A percentile compares a stretch with the other conserved stretches of the same genome.
Evolutionary conservation across 2,113 vertebrate species (phyloP).

Genomic region (Pseudonaja textilis): DNA sequence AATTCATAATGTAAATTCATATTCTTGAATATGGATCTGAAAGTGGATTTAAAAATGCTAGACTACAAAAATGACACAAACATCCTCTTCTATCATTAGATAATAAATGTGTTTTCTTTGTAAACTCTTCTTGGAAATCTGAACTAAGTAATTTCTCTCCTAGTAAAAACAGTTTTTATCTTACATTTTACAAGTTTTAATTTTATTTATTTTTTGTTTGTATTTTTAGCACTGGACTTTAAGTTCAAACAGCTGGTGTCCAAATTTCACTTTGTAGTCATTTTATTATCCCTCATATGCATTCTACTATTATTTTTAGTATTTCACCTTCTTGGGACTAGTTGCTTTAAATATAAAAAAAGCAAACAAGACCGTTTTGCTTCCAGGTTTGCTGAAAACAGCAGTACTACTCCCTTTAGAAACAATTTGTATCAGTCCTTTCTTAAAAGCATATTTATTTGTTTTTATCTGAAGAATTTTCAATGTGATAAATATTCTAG

Average conservation of each 20-base stretch:
- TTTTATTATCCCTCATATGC: background rate
- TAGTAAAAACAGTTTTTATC: background rate
- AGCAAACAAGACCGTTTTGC: background rate
- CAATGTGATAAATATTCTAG: background rate
- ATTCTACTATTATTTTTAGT: slow-evolving; percentile 33
- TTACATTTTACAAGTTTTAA: background rate
- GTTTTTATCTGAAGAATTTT: slow-evolving; percentile 28
- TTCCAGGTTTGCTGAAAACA: slow-evolving; percentile 15
- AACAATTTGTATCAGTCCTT: background rate
- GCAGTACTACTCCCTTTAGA: slow-evolving; percentile 24
- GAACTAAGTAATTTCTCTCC: background rate
- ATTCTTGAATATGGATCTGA: too few relatives aligned
- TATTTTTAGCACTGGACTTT: background rate
- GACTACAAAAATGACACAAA: too few relatives aligned
- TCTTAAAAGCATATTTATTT: slow-evolving; percentile 27
- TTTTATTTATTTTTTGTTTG: background rate
- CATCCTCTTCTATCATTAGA: background rate
- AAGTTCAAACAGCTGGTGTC: background rate
- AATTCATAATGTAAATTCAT: too few relatives aligned
- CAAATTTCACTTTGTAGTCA: background rate
- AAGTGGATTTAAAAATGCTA: too few relatives aligned
- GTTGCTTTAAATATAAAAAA: slow-evolving; percentile 30
- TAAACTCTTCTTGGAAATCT: background rate
- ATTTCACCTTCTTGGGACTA: slow-evolving; percentile 22
- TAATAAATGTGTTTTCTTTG: background rate